Percentiles rank a stretch among this genome's conserved stretches.
Conservation (phyloP, 2,797 vertebrate genomes). For the Oreonectes daqikongensis region DNA sequence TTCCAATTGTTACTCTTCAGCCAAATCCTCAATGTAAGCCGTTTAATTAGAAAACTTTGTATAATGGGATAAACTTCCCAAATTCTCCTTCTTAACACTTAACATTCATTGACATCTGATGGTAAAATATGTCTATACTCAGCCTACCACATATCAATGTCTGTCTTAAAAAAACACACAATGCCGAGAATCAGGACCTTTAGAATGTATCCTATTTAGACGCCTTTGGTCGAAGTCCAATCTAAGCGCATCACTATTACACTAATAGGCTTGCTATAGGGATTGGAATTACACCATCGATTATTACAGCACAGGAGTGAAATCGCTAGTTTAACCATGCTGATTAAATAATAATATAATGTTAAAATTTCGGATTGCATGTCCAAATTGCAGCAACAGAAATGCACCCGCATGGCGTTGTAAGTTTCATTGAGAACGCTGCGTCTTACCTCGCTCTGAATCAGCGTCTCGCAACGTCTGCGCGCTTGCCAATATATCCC, state of each 20-base stretch:
- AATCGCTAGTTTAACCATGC: background rate
- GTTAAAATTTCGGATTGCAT: constrained; percentile 3
- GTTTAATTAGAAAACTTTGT: background rate
- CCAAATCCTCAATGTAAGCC: background rate
- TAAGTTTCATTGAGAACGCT: constrained; percentile 73
- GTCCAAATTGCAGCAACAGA: background rate
- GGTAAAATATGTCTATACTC: background rate
- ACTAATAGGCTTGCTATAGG: background rate
- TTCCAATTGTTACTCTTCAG: background rate
- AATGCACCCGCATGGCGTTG: constrained; percentile 5
- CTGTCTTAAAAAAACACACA: background rate
- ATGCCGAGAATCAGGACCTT: background rate
- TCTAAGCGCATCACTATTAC: constrained; percentile 3
- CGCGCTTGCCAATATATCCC: constrained; percentile 72
- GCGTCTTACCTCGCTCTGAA: constrained; percentile 75
- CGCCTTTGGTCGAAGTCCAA: background rate
- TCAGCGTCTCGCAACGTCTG: constrained; percentile 70
- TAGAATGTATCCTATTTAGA: background rate
- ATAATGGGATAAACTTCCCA: background rate
- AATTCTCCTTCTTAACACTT: no score
- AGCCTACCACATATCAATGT: background rate
- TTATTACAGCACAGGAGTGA: background rate
- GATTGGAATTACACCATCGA: constrained; percentile 14
- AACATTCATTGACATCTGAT: background rate
- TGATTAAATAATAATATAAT: constrained; percentile 1